These are phyloP conservation scores for Agapornis canus DNA, from an alignment of 2,797 vertebrate species.

Conservation along the genomic window DNA sequence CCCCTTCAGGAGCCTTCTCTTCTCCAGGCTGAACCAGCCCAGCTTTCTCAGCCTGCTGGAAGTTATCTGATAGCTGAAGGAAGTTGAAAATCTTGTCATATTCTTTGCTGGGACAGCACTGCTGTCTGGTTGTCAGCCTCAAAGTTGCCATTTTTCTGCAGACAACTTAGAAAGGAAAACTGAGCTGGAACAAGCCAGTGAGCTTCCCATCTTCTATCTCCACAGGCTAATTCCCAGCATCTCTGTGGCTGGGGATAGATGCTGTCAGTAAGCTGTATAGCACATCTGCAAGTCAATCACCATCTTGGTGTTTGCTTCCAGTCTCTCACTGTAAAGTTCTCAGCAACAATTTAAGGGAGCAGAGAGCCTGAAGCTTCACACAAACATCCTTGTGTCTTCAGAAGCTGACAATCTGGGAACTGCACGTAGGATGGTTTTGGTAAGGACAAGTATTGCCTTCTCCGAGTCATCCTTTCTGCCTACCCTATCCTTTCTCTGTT, in stretches of 20 bases:
- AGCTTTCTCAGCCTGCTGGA: background rate
- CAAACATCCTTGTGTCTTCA: background rate
- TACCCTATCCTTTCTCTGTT: background rate
- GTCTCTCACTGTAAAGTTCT: background rate
- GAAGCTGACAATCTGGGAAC: background rate
- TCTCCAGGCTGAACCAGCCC: background rate
- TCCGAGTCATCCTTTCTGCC: accelerated
- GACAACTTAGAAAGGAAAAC: background rate
- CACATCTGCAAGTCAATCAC: background rate
- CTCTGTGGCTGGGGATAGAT: background rate
- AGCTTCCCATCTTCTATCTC: background rate
- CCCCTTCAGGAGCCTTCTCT: background rate
- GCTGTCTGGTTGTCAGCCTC: background rate
- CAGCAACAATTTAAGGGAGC: background rate
- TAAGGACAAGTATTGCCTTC: background rate
- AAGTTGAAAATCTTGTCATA: background rate
- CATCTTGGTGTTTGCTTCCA: background rate
- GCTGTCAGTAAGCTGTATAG: background rate
- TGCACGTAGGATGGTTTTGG: background rate
- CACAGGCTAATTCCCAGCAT: background rate
- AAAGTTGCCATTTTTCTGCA: background rate
- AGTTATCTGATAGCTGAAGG: background rate
- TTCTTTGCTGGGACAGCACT: background rate
- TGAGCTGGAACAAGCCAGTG: background rate
- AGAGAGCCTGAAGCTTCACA: background rate